These are phyloP conservation scores for Xestia rhomboidea DNA, from an alignment of 2,888 invertebrate species.

Conservation along the genomic window DNA sequence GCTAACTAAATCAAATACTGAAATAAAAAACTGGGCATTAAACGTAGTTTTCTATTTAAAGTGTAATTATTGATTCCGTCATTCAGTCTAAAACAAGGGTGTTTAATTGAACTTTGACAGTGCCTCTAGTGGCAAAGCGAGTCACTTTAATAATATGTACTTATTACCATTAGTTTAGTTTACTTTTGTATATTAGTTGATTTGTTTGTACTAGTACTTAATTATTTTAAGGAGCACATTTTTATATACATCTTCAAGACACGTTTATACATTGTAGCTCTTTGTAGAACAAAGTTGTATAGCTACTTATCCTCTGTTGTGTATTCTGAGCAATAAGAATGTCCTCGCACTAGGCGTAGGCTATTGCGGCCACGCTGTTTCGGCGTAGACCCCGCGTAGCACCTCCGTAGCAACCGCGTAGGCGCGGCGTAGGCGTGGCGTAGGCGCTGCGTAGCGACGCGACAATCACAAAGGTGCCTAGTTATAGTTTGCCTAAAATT, in stretches of 20 bases:
- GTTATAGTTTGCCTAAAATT: not conserved
- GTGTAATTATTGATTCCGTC: not conserved
- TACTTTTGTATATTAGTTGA: conserved; percentile 27
- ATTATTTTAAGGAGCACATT: not conserved
- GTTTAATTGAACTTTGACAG: not conserved
- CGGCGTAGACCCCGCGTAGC: not conserved
- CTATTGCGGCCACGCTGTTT: not conserved
- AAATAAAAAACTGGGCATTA: not conserved
- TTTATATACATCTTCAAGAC: not conserved
- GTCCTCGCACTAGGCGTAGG: not conserved
- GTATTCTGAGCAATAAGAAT: not conserved
- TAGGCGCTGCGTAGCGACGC: not conserved
- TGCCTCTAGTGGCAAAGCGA: not conserved
- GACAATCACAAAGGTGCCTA: not conserved
- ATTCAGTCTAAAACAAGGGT: not conserved
- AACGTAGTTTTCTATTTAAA: not conserved
- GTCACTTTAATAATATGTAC: not conserved
- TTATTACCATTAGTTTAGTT: conserved; percentile 21
- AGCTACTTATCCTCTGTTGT: not conserved
- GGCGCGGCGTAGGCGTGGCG: not conserved
- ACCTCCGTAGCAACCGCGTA: not conserved
- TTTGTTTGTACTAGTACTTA: conserved; percentile 11
- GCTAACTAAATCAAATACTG: not conserved
- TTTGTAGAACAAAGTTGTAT: not conserved
- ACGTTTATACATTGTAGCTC: not conserved